Evolutionary conservation across 2,113 vertebrate genomes (phyloP).

Genomic region (Callithrix jacchus): DNA sequence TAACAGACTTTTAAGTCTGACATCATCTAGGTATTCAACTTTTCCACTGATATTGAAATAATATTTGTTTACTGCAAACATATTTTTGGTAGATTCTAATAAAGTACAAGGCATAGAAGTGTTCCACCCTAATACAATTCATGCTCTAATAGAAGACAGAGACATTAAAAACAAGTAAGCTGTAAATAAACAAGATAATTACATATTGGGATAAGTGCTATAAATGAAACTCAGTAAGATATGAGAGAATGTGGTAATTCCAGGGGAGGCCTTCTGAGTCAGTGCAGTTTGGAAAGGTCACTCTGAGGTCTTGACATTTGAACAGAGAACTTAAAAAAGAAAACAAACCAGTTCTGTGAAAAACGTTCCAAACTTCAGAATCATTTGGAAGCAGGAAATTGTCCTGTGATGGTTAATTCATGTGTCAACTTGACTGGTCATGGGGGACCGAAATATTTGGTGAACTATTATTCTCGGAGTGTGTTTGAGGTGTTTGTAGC

Average conservation of each 20-base stretch:
- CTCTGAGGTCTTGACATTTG: conserved; percentile 11
- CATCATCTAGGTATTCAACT: neutral
- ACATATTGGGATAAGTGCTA: neutral
- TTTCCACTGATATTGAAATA: neutral
- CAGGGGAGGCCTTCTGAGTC: neutral
- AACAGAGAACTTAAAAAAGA: neutral
- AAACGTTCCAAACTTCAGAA: neutral
- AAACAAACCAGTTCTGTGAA: neutral
- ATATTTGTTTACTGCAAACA: neutral
- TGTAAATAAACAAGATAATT: neutral
- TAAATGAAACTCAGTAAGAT: neutral
- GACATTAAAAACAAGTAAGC: neutral
- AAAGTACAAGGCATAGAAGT: neutral
- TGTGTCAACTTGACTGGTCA: neutral
- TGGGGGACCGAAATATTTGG: neutral
- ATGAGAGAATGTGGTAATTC: neutral
- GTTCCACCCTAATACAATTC: neutral
- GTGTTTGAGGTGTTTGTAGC: neutral
- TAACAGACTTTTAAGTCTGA: neutral
- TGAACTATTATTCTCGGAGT: neutral
- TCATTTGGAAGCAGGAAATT: neutral
- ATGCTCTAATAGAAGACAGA: neutral
- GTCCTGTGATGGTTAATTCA: neutral
- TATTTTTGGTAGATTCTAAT: neutral
- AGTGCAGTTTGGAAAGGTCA: conserved; percentile 11